Conservation (phyloP, 2,797 vertebrate species). For the Serranus cabrilla region DNA sequence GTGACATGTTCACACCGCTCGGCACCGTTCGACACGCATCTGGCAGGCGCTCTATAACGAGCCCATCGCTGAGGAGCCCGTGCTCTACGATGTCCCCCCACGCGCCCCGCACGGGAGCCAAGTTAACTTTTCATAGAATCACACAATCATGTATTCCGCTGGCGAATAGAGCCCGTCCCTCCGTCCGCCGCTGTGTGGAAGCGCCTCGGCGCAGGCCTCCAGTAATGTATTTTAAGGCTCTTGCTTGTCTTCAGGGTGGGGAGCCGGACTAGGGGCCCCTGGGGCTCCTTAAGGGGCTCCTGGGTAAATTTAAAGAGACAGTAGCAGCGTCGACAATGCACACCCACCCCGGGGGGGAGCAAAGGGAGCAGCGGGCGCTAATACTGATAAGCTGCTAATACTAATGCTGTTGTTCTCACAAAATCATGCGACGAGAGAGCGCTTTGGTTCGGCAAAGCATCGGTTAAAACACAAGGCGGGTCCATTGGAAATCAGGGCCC, state of each 20-base stretch:
- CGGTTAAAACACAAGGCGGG: conserved; percentile 50
- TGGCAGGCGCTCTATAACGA: conserved; percentile 68
- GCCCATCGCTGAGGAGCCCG: conserved; percentile 66
- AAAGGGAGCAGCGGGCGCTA: conserved; percentile 53
- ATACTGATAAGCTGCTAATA: conserved; percentile 67
- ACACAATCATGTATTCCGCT: conserved; percentile 38
- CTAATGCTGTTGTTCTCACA: conserved; percentile 38
- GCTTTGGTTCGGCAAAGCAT: conserved; percentile 22
- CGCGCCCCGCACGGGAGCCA: conserved; percentile 77
- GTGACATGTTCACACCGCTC: conserved; percentile 53
- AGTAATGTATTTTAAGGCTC: conserved; percentile 85
- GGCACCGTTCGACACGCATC: conserved; percentile 69
- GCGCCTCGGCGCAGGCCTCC: conserved; percentile 78
- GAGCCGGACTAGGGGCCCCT: conserved; percentile 96
- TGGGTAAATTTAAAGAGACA: conserved; percentile 99
- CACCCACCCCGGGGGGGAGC: conserved; percentile 71
- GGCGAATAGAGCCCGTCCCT: conserved; percentile 21
- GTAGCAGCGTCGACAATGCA: conserved; percentile 82
- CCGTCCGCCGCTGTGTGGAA: conserved; percentile 49
- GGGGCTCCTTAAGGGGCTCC: conserved; percentile 99
- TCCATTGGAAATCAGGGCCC: conserved; percentile 45
- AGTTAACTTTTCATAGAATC: conserved; percentile 85
- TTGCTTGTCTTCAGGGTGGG: conserved; percentile 93
- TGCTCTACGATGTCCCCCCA: conserved; percentile 60
- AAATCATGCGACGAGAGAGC: conserved; percentile 11